Conservation (phyloP, 1,140 invertebrate species). For the Melanaphis sacchari region DNA sequence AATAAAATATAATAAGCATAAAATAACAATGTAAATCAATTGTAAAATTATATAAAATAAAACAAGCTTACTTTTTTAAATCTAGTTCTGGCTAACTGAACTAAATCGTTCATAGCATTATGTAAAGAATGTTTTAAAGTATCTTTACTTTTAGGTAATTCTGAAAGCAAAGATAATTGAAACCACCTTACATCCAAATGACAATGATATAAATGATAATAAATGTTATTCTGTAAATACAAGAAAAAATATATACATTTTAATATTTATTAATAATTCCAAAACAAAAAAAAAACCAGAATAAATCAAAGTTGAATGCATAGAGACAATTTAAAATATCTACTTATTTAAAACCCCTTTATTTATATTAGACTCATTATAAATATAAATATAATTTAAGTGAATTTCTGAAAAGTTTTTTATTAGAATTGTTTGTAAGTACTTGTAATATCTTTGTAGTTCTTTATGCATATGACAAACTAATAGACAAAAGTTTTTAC, state of each 20-base stretch:
- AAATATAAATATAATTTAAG: background rate
- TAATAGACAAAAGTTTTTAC: background rate
- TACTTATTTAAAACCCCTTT: background rate
- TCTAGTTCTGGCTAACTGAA: conserved; percentile 26
- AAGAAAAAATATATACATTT: background rate
- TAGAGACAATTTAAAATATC: background rate
- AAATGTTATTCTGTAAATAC: conserved; percentile 46
- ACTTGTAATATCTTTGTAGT: background rate
- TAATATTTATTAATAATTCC: background rate
- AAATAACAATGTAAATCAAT: background rate
- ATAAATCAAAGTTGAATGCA: background rate
- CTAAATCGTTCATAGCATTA: conserved; percentile 13
- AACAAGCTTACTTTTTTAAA: conserved; percentile 46
- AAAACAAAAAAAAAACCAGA: too few species aligned
- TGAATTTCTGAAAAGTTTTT: background rate
- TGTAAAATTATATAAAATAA: background rate
- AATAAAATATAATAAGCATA: background rate
- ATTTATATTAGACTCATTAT: background rate
- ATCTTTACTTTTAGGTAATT: conserved; percentile 40
- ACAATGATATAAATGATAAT: conserved; percentile 53
- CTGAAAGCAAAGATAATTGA: conserved; percentile 23
- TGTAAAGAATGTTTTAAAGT: background rate
- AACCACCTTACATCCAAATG: conserved; percentile 49
- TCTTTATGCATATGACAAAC: background rate
- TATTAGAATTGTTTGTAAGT: background rate